Evolutionary conservation across 2,113 vertebrate genomes (phyloP).

Genomic region (Ammodramus savannarum): DNA sequence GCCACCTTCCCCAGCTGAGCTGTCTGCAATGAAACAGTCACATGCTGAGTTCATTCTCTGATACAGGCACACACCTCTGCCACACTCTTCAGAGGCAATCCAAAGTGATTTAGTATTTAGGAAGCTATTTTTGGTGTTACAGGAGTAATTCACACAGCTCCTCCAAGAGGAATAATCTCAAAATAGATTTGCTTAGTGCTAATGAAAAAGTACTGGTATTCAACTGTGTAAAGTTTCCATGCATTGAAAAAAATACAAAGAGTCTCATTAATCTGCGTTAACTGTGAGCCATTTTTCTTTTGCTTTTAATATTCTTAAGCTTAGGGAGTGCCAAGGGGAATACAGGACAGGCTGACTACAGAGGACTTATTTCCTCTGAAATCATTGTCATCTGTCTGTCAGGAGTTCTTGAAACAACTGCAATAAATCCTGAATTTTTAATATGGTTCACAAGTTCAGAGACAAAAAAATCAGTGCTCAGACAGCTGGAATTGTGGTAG

Average conservation of each 20-base stretch:
- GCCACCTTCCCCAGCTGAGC: neutral
- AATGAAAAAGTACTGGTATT: neutral
- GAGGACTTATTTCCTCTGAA: slow-evolving; percentile 20
- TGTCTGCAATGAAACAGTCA: neutral
- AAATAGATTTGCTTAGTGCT: neutral
- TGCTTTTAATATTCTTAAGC: neutral
- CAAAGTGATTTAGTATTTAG: neutral
- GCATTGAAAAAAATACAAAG: neutral
- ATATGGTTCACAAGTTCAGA: slow-evolving; percentile 53
- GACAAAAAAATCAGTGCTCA: neutral
- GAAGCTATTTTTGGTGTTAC: neutral
- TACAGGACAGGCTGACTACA: neutral
- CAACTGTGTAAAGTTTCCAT: neutral
- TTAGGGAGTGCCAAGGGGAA: neutral
- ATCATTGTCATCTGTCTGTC: neutral
- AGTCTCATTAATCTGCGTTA: slow-evolving; percentile 13
- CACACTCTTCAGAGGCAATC: neutral
- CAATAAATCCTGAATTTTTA: slow-evolving; percentile 52
- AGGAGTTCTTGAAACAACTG: slow-evolving; percentile 30
- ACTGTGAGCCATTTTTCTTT: slow-evolving; percentile 1
- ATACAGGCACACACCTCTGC: neutral
- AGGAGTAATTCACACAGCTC: neutral
- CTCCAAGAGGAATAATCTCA: neutral
- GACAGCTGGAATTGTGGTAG: neutral
- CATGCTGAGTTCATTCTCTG: neutral